Evolutionary conservation across 2,888 invertebrate species (phyloP).

Genomic region (Acanthacorydalis orientalis): DNA sequence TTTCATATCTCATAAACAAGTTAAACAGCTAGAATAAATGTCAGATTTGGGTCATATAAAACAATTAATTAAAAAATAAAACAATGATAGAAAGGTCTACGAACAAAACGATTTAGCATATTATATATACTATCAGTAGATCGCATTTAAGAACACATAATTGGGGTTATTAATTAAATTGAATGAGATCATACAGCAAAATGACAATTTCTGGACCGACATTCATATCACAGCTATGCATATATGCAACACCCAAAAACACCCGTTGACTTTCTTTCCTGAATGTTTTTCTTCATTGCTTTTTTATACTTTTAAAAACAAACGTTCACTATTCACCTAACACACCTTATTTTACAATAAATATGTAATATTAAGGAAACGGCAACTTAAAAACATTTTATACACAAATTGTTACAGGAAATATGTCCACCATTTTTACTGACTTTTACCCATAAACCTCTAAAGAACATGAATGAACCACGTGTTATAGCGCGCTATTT

Average conservation of each 20-base stretch:
- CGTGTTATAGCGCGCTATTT: slow-evolving; percentile 9
- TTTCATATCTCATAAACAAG: too few species aligned
- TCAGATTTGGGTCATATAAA: slow-evolving; percentile 27
- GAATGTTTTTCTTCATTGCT: not conserved
- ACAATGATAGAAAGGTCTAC: not conserved
- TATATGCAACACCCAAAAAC: slow-evolving; percentile 20
- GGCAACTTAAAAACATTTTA: slow-evolving; percentile 4
- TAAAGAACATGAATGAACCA: slow-evolving; percentile 7
- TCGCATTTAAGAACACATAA: not conserved
- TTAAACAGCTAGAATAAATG: slow-evolving; percentile 12
- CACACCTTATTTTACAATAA: not conserved
- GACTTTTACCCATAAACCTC: slow-evolving; percentile 7
- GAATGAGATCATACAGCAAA: slow-evolving; percentile 1
- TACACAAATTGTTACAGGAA: slow-evolving; percentile 8
- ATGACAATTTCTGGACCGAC: slow-evolving; percentile 2
- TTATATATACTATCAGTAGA: not conserved
- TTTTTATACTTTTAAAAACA: not conserved
- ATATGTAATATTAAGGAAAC: not conserved
- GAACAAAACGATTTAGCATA: not conserved
- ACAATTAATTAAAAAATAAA: not conserved
- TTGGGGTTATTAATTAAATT: not conserved
- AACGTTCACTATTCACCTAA: slow-evolving; percentile 2
- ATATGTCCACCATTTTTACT: slow-evolving; percentile 21
- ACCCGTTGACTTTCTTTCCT: slow-evolving; percentile 2
- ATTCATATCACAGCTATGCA: slow-evolving; percentile 9